Conservation (phyloP, 2,888 invertebrate species). For the Cheilosia vernalis region DNA sequence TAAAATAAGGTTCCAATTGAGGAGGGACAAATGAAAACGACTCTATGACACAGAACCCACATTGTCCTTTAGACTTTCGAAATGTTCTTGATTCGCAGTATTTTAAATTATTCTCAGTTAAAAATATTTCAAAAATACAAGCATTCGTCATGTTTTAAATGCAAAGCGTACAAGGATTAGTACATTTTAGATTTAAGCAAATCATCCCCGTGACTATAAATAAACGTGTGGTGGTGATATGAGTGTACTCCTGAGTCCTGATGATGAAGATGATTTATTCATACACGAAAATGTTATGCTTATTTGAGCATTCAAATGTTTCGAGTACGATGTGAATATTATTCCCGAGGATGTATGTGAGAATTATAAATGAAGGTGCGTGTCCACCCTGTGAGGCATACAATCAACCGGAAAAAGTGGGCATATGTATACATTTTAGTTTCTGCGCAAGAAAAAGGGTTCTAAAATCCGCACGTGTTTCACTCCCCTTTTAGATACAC, state of each 20-base stretch:
- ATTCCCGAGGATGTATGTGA: conserved; percentile 31
- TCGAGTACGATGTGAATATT: conserved; percentile 13
- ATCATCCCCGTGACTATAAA: conserved; percentile 2
- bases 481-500: not conserved
- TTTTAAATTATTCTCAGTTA: no score
- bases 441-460: conserved; percentile 12
- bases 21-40: no score
- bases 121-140: no score
- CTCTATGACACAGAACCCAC: no score
- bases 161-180: not conserved
- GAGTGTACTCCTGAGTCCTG: not conserved
- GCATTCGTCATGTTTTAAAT: no score
- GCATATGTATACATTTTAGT: conserved; percentile 34
- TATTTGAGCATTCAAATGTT: conserved; percentile 41
- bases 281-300: conserved; percentile 42
- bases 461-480: conserved; percentile 7
- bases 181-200: not conserved
- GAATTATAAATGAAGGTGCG: conserved; percentile 50
- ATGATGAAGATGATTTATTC: conserved; percentile 46
- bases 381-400: conserved; percentile 36
- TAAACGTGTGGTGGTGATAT: not conserved
- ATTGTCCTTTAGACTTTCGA: no score
- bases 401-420: conserved; percentile 33
- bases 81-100: no score
- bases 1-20: no score